Base-by-base conservation (phyloP, 2,888 invertebrate genomes). In the Thera obeliscata region DNA sequence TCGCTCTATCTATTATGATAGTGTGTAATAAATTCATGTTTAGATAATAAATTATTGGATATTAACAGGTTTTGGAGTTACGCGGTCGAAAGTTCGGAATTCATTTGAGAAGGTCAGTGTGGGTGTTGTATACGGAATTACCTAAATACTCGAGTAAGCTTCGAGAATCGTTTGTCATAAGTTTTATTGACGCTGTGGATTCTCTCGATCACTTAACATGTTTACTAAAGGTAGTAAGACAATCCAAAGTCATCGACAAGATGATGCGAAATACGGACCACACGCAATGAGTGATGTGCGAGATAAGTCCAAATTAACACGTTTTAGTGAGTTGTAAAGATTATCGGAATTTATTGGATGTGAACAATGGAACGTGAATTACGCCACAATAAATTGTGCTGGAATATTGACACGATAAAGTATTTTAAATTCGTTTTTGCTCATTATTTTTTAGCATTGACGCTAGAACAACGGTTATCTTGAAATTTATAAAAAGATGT, bases 141-240 rank as follows among this genome's bases (percentile, higher is more conserved):
- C 86, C 84, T 84, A 83, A 78, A 80, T 84, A 82, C 38, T 56
- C 83, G 81, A 81, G 82, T 80, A 81, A 79, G 77, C 80, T 80
- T 78, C 74, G 72, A 76, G 50, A 46, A 65, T 6, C 46, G 55
- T 87, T 87, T 82, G 80, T 84, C 78, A 86, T 80, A 78, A 78
- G 79, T 83, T 87, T 88, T 87, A 87, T 86, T 79, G 78, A 75
- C 68, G 59, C 71, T 76, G 74, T 71, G 80, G 80, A 84, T 87
- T 87, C 84, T 85, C 84, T 81, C 71, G 73, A 75, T 84, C 87
- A 90, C 88, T 91, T 91, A 90, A 87, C 90, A 81, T 83, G 81
- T 81, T 81, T 82, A 87, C 84, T 84, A 88, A 87, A 84, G 61
- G 69, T 78, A 80, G 79, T 85, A 83, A 88, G 86, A 79, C 77